phyloP scores from a whole-genome alignment of 2,888 invertebrate genomes.

The Mystacides longicornis region DNA sequence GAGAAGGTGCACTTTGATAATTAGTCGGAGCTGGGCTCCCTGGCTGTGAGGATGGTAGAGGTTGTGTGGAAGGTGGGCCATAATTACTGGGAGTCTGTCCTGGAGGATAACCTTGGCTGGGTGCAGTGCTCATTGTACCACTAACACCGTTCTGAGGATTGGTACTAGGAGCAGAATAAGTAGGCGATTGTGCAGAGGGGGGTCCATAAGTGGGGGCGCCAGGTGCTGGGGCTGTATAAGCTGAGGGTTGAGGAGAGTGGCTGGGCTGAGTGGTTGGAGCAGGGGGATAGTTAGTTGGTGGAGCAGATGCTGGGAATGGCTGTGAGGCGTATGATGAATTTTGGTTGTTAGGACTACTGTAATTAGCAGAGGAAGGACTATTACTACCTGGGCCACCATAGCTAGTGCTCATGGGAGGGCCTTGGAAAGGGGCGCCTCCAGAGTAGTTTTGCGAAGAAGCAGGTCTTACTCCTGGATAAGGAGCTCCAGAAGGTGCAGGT shows the following conservation, averaged over 20 bases:
- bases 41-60: constrained; percentile 48
- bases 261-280: constrained; percentile 47
- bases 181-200: constrained; percentile 57
- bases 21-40: constrained; percentile 39
- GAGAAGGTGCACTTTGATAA: constrained; percentile 23
- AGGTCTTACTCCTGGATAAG: constrained; percentile 40
- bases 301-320: constrained; percentile 45
- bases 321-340: constrained; percentile 46
- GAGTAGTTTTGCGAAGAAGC: constrained; percentile 37
- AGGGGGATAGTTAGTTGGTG: constrained; percentile 47
- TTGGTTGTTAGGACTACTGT: constrained; percentile 44
- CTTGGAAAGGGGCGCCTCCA: constrained; percentile 44
- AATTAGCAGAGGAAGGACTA: constrained; percentile 37
- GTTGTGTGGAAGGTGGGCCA: constrained; percentile 50
- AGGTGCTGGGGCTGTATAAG: constrained; percentile 51
- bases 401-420: constrained; percentile 40
- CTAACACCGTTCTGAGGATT: constrained; percentile 42
- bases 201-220: constrained; percentile 54
- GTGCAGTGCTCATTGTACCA: constrained; percentile 40
- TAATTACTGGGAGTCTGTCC: constrained; percentile 57
- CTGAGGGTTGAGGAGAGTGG: constrained; percentile 52
- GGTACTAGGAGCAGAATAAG: constrained; percentile 53
- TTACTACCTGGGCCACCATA: constrained; percentile 33
- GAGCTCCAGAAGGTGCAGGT: constrained; percentile 31
- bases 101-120: constrained; percentile 53